phyloP scores from a whole-genome alignment of 2,797 vertebrate genomes.

The Argyrosomus regius region DNA sequence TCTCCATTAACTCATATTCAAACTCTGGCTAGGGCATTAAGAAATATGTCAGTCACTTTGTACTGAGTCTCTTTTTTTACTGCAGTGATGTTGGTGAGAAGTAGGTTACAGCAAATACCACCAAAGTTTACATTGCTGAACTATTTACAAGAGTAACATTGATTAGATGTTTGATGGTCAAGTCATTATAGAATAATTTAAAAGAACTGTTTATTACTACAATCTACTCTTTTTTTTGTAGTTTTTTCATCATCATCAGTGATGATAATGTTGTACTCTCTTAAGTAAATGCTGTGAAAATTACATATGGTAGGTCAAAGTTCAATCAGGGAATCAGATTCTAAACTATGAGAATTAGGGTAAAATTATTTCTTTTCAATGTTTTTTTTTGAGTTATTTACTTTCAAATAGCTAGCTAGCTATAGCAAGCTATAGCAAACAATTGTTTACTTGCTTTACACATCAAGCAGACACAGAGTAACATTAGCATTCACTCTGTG shows the following conservation, averaged over 20 bases:
- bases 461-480: not conserved
- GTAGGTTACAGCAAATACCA: not conserved
- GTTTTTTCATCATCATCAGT: not conserved
- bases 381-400: not conserved
- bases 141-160: not conserved
- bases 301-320: not conserved
- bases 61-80: conserved; percentile 5
- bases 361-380: not conserved
- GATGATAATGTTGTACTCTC: not conserved
- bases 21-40: conserved; percentile 26
- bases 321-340: not conserved
- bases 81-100: not conserved
- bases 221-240: not conserved
- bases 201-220: not conserved
- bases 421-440: not conserved
- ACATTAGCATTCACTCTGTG: not conserved
- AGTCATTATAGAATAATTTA: not conserved
- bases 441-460: not conserved
- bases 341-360: not conserved
- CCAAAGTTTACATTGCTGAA: not conserved
- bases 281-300: not conserved
- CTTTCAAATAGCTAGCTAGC: not conserved
- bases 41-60: conserved; percentile 18
- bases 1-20: conserved; percentile 41
- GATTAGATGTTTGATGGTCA: not conserved